A percentile compares a stretch with the other conserved stretches of the same genome.
Evolutionary conservation across 2,797 vertebrate species (phyloP).

Genomic region (Momotus momota): DNA sequence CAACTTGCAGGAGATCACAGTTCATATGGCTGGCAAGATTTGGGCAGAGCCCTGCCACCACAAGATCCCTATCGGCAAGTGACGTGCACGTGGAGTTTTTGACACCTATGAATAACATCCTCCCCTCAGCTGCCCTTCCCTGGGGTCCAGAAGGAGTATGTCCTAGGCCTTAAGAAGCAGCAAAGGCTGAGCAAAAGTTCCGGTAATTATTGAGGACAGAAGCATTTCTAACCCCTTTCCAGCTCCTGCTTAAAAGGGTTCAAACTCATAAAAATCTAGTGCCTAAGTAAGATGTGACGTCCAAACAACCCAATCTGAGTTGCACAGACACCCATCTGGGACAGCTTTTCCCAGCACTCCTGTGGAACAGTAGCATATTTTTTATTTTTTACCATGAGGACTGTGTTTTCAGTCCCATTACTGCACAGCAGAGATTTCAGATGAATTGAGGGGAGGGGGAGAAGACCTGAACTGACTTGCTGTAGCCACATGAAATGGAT

Average conservation of each 20-base stretch:
- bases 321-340: neutral
- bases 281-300: neutral
- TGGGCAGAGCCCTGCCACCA: neutral
- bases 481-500: slow-evolving; percentile 40
- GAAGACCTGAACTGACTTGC: slow-evolving; percentile 24
- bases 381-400: neutral
- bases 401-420: neutral
- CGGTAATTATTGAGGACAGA: neutral
- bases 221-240: slow-evolving; percentile 6
- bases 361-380: slow-evolving; percentile 12
- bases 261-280: slow-evolving; percentile 12
- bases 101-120: neutral
- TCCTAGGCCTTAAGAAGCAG: neutral
- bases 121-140: neutral
- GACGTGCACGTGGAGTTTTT: neutral
- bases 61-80: neutral
- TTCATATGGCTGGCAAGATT: neutral
- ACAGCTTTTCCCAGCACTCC: slow-evolving; percentile 33
- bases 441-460: slow-evolving; percentile 44
- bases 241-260: slow-evolving; percentile 47
- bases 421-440: neutral
- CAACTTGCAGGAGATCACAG: neutral
- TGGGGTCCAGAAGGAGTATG: neutral
- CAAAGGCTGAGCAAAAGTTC: slow-evolving; percentile 1
- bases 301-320: neutral